Conservation (phyloP, 2,797 vertebrate genomes). For the Pipistrellus pipistrellus region DNA sequence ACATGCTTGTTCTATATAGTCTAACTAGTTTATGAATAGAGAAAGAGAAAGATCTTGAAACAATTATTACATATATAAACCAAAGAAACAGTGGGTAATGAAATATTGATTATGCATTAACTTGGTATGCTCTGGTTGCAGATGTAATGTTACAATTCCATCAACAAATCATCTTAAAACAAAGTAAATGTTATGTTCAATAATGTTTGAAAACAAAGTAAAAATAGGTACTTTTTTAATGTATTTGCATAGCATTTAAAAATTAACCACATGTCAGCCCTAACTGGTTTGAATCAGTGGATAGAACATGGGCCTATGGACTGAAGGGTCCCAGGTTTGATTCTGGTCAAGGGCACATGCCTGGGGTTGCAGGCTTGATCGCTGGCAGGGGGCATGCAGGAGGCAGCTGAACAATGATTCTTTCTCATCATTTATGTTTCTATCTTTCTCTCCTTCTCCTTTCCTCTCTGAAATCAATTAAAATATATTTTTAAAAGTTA, state of each 20-base stretch:
- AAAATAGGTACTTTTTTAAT: background rate
- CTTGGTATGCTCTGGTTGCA: conserved; percentile 36
- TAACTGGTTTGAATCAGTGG: no score
- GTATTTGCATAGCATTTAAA: background rate
- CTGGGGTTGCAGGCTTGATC: no score
- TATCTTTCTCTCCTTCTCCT: no score
- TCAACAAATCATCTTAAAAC: conserved; percentile 38
- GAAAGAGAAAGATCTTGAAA: conserved; percentile 33
- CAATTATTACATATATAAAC: conserved; percentile 55
- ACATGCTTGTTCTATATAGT: background rate
- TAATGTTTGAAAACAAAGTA: conserved; percentile 56
- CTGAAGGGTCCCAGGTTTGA: no score
- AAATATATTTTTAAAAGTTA: conserved; percentile 1
- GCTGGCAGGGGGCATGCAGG: no score
- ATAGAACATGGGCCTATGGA: no score
- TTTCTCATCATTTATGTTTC: no score
- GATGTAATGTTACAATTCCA: background rate
- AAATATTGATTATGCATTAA: conserved; percentile 73
- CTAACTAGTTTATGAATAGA: conserved; percentile 23
- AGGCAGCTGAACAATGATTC: no score
- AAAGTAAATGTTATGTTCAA: conserved; percentile 27
- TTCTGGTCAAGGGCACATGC: no score
- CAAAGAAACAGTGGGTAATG: conserved; percentile 65
- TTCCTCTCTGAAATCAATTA: no score
- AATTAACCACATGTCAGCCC: background rate